Conservation (phyloP, 2,797 vertebrate species). For the Halcyon chelicuti region DNA sequence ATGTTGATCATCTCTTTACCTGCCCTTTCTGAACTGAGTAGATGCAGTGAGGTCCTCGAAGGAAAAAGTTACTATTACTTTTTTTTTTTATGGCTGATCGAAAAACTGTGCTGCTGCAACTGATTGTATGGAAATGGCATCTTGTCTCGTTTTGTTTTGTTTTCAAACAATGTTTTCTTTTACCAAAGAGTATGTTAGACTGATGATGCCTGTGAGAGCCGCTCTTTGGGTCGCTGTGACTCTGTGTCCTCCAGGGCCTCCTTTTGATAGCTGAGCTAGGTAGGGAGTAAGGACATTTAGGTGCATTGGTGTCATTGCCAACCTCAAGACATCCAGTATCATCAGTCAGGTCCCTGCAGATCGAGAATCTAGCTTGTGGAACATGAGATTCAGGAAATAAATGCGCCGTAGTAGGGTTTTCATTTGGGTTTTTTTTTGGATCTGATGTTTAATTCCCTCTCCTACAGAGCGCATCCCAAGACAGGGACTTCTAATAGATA, state of each 20-base stretch:
- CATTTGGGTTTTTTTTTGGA: not conserved
- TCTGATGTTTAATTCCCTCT: not conserved
- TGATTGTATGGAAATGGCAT: not conserved
- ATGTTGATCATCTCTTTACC: not conserved
- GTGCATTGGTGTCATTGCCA: not conserved
- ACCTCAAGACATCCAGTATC: not conserved
- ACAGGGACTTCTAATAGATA: not conserved
- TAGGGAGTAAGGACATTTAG: not conserved
- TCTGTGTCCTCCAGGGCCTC: not conserved
- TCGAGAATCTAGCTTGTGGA: not conserved
- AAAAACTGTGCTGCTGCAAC: not conserved
- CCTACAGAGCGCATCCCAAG: not conserved
- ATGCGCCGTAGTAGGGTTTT: not conserved
- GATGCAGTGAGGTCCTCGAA: not conserved
- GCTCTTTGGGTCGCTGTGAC: not conserved
- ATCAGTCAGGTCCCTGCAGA: not conserved
- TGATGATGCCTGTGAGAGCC: not conserved
- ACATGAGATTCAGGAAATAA: not conserved
- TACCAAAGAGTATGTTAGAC: not conserved
- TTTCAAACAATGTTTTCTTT: not conserved
- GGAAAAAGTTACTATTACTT: not conserved
- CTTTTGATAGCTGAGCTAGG: not conserved
- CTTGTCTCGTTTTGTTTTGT: not conserved
- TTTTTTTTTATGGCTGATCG: not conserved
- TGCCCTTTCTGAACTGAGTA: not conserved